A percentile compares a stretch with the other conserved stretches of the same genome.
Evolutionary conservation across 2,888 invertebrate genomes (phyloP).

Genomic region (Mamestra brassicae): DNA sequence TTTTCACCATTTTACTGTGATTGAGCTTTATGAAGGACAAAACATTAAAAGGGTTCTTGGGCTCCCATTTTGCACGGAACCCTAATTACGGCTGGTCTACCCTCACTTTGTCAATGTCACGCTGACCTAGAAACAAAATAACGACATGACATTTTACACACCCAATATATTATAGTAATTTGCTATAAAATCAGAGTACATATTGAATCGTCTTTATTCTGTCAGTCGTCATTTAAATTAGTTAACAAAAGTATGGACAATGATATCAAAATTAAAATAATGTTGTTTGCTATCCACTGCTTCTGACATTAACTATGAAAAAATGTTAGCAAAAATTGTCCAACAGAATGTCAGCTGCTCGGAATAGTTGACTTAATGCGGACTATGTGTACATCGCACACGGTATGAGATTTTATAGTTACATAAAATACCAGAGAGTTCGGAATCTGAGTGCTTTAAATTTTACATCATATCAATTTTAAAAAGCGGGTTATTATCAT

Average conservation of each 20-base stretch:
- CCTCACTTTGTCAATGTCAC: conserved; percentile 36
- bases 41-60: neutral
- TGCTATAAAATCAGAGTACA: neutral
- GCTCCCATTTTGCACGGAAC: conserved; percentile 1
- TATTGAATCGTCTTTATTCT: neutral
- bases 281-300: too few relatives aligned
- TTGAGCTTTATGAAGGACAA: neutral
- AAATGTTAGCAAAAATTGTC: too few relatives aligned
- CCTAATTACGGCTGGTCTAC: conserved; percentile 10
- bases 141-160: conserved; percentile 1
- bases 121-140: conserved; percentile 31
- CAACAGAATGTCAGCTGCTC: too few relatives aligned
- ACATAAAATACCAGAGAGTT: too few relatives aligned
- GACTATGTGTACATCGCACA: too few relatives aligned
- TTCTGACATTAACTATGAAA: too few relatives aligned
- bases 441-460: too few relatives aligned
- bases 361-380: too few relatives aligned
- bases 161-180: conserved; percentile 24
- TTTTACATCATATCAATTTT: too few relatives aligned
- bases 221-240: neutral
- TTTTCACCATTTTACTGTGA: neutral
- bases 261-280: neutral
- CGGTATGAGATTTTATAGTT: too few relatives aligned
- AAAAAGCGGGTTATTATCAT: too few relatives aligned
- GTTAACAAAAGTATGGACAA: neutral